Base-by-base conservation (phyloP, 30 jellyfish, hydroid and myxozoan genomes). In the Aurelia sp. region DNA sequence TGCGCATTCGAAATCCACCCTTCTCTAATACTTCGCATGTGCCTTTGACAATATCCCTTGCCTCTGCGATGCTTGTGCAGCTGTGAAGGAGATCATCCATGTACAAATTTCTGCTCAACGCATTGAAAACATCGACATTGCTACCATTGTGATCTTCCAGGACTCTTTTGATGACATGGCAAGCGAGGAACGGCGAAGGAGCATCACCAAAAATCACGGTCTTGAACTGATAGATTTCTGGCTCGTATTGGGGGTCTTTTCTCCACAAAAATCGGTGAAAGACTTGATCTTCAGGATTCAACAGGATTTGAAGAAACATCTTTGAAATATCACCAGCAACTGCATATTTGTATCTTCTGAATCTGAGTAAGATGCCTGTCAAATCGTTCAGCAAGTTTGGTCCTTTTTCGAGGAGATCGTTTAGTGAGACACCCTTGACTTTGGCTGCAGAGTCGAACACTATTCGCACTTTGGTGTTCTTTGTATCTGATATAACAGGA, bases 31-130 rank as follows among this genome's bases (percentile, higher is more conserved):
- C 86, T 75, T 58, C 57, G 48, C 86, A 52, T 30, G 74, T 75
- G 86, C 86, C 86, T 75, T 75, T 75, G 74, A 75, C 86, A 75
- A 75, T 75, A 22, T 75, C 86, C 61, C 30, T 60, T 61, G 89
- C 89, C 78, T 40, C 80, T 78, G 81, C 81, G 58, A 61, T 31
- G 81, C 69, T 61, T 44, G 67, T 61, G 68, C 80, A 64, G 67
- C 89, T 78, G 89, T 78, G 81, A 27, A 78, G 89, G 80, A 78
- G 89, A 51, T 75, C 86, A 17, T 75, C 86, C 74, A 75, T 75
- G 74, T 75, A 75, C 86, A 75, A 27, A 30, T 75, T 53, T 75
- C 86, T 75, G 86, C 13, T 75, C 60, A 75, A 16, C 8, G 86
- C 74, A 51, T 53, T 75, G 27, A 75, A 75, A 35, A 75, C 74